Conservation (phyloP, 2,797 vertebrate genomes). For the Astyanax mexicanus region DNA sequence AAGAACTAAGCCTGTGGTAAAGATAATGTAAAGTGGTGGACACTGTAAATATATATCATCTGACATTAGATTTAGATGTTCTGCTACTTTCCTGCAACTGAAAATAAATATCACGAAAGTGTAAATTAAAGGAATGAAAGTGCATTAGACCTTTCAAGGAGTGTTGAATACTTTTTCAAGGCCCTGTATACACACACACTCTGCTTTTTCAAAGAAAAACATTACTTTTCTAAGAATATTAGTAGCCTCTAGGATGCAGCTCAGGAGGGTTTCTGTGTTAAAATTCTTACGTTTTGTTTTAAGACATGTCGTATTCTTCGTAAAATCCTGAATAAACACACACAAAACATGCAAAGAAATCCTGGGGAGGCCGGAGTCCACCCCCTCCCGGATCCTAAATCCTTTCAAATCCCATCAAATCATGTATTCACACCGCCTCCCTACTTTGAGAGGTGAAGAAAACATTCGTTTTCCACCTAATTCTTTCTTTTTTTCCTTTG, state of each 20-base stretch:
- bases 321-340: slow-evolving; percentile 30
- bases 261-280: slow-evolving; percentile 21
- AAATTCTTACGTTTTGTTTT: slow-evolving; percentile 33
- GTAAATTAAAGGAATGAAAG: too few species aligned
- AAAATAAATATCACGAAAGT: too few species aligned
- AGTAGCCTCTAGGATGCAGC: slow-evolving; percentile 12
- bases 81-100: too few species aligned
- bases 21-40: too few species aligned
- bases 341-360: slow-evolving; percentile 30
- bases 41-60: too few species aligned
- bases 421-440: slow-evolving; percentile 44
- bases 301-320: slow-evolving; percentile 40
- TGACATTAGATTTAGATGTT: too few species aligned
- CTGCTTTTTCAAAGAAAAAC: slow-evolving; percentile 21
- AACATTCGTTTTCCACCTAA: slow-evolving; percentile 43
- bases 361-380: slow-evolving; percentile 42
- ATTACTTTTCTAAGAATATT: slow-evolving; percentile 11
- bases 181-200: neutral
- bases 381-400: slow-evolving; percentile 67
- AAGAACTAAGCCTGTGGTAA: too few species aligned
- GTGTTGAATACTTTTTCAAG: too few species aligned
- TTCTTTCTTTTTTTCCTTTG: slow-evolving; percentile 26
- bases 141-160: too few species aligned
- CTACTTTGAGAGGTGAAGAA: slow-evolving; percentile 36
- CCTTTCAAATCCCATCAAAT: slow-evolving; percentile 57